Conservation (phyloP, 2,888 invertebrate species). For the Steinernema hermaphroditum region DNA sequence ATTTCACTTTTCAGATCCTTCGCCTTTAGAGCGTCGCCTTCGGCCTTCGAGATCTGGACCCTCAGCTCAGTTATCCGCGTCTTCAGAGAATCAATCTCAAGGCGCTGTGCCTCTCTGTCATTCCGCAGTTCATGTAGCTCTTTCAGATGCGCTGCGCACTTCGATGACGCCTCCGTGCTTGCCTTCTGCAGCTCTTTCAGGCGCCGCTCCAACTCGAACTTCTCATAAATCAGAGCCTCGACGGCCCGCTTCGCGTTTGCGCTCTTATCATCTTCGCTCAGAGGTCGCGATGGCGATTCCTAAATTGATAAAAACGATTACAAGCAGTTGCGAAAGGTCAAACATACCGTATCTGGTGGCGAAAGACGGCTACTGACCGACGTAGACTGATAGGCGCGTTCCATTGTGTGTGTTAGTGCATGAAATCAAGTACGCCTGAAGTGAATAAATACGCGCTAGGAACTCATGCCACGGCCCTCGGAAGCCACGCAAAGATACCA, state of each 20-base stretch:
- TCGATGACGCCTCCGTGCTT: not conserved
- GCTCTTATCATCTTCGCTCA: not conserved
- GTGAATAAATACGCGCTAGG: not conserved
- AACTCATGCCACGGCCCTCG: too few relatives aligned
- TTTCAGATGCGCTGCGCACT: not conserved
- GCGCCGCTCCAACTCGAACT: not conserved
- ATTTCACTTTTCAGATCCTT: conserved; percentile 23
- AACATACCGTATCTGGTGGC: conserved; percentile 9
- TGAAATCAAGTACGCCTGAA: not conserved
- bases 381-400: conserved; percentile 3
- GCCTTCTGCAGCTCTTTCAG: not conserved
- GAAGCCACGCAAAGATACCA: too few relatives aligned
- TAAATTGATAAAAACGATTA: conserved; percentile 12
- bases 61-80: not conserved
- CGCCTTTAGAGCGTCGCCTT: not conserved
- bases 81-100: not conserved
- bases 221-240: not conserved
- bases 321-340: not conserved
- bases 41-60: not conserved
- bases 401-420: not conserved
- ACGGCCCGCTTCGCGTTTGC: not conserved
- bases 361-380: conserved; percentile 10
- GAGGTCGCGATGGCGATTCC: not conserved
- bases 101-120: not conserved
- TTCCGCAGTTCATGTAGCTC: conserved; percentile 4